Conservation (phyloP, 2,113 vertebrate species). For the Aramus guarauna region DNA sequence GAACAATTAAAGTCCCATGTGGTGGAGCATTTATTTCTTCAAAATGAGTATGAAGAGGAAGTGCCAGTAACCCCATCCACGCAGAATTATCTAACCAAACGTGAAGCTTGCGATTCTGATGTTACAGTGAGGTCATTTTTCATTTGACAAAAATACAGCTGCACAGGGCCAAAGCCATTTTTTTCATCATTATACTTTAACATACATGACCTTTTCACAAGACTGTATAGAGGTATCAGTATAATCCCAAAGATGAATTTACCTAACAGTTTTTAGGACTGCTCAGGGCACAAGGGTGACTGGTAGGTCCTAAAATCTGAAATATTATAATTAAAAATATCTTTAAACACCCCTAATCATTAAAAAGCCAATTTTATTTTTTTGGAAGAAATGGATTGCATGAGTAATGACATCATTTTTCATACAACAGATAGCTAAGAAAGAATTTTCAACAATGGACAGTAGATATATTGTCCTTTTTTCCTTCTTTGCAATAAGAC, state of each 20-base stretch:
- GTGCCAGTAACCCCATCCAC: not conserved
- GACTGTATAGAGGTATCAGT: not conserved
- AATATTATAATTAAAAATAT: not conserved
- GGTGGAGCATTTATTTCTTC: not conserved
- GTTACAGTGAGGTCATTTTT: not conserved
- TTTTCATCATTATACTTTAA: not conserved
- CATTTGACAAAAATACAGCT: not conserved
- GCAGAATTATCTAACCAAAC: not conserved
- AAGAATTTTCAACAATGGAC: not conserved
- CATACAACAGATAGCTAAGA: not conserved
- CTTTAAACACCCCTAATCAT: not conserved
- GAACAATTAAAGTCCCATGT: accelerated
- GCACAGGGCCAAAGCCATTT: not conserved
- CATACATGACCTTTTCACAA: not conserved
- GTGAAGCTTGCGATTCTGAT: not conserved
- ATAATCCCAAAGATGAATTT: not conserved
- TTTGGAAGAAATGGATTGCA: not conserved
- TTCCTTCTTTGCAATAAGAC: not conserved
- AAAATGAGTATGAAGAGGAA: not conserved
- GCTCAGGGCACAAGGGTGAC: not conserved
- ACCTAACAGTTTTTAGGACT: not conserved
- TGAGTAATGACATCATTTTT: not conserved
- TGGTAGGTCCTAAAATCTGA: not conserved
- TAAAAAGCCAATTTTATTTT: not conserved
- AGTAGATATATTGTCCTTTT: not conserved